These are phyloP conservation scores for Cirrhinus molitorella DNA, from an alignment of 2,797 vertebrate genomes.

Conservation along the genomic window DNA sequence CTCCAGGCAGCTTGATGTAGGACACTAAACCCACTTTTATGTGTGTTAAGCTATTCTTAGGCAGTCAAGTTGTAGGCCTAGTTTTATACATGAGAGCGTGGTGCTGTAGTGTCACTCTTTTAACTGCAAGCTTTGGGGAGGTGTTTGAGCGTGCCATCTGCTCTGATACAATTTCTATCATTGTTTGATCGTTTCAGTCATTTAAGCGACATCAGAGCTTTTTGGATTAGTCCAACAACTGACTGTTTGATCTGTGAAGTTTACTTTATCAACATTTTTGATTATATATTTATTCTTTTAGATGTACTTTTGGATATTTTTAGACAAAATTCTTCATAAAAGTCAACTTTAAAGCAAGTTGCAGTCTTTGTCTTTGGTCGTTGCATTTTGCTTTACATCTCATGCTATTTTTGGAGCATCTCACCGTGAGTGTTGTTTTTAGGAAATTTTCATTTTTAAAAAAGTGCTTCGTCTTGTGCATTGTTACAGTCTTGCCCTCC, in stretches of 20 bases:
- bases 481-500: not conserved
- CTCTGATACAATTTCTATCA: not conserved
- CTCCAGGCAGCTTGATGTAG: constrained; percentile 46
- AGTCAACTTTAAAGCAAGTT: constrained; percentile 1
- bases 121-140: not conserved
- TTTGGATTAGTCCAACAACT: not conserved
- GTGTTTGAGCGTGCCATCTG: constrained; percentile 8
- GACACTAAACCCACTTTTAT: constrained; percentile 55
- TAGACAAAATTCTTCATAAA: not conserved
- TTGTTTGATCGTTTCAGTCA: constrained; percentile 13
- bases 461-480: not conserved
- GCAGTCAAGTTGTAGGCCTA: constrained; percentile 47
- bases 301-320: constrained; percentile 7
- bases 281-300: not conserved
- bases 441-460: not conserved
- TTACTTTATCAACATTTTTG: not conserved
- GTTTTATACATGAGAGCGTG: constrained; percentile 48
- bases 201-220: constrained; percentile 11
- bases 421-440: not conserved
- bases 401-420: not conserved
- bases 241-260: not conserved
- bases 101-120: constrained; percentile 3
- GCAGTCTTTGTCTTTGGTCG: not conserved
- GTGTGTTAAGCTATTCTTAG: constrained; percentile 61
- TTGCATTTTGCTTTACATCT: not conserved